Base-by-base conservation (phyloP, 2,888 invertebrate species). In the Lochmaea crataegi region DNA sequence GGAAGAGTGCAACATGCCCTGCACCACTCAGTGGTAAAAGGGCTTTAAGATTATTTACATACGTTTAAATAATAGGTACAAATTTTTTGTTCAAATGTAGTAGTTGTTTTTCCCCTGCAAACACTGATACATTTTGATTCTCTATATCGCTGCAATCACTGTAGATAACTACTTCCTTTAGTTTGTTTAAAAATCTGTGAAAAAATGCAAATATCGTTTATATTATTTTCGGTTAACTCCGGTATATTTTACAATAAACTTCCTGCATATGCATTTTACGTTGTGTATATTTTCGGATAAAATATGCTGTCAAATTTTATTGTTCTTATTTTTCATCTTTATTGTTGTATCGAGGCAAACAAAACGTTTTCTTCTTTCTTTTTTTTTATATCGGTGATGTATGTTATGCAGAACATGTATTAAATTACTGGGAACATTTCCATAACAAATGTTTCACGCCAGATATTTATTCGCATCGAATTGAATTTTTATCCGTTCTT, bases 241-340 rank as follows among this genome's bases (percentile, higher is more conserved):
- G 14, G 26, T 32, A 38, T 41, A 11, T 18, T 7, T 2, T n/a
- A 16, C 2, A 3, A 16, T 11, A 61, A 82, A 81, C 77, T 18
- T 61, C 12, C 42, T 61, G 61, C 61, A 41, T 78, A 80, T 80
- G 80, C 80, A 79, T 71, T 58, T 16, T 78, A 78, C 78, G 78
- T 76, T 77, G 76, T 81, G 78, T 74, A 74, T 78, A 79, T 81
- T 82, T 80, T 78, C 80, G 78, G 68, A 82, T 81, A 83, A 53
- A 83, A 83, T 82, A 82, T 79, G 78, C 82, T 83, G 83, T 83
- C 83, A 81, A 81, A 80, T 82, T 83, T 83, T 83, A 83, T 83
- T 83, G 82, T 79, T 80, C 81, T 80, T 82, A 83, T 83, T 83
- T 83, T 80, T 83, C 83, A 82, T 81, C 79, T 82, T 83, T 83